A percentile compares a stretch with the other conserved stretches of the same genome.
These are phyloP conservation scores for Lottia scabra DNA, from an alignment of 2,888 invertebrate genomes.

Conservation along the genomic window DNA sequence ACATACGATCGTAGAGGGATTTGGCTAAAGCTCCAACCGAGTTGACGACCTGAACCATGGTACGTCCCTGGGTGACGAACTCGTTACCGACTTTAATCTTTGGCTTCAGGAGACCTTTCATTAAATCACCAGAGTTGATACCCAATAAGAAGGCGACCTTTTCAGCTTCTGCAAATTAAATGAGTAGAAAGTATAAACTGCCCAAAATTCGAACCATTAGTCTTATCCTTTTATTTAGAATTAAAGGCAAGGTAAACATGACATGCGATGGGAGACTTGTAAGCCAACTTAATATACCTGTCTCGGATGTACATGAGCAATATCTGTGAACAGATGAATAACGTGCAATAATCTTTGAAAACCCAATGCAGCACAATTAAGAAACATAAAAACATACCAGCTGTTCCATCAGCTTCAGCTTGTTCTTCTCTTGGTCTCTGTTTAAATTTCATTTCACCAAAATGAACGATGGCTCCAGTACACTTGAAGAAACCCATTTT, in stretches of 20 bases:
- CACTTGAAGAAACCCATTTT: slow-evolving; percentile 95
- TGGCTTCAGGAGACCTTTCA: slow-evolving; percentile 84
- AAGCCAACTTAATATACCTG: too few relatives aligned
- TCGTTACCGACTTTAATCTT: slow-evolving; percentile 97
- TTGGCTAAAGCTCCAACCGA: slow-evolving; percentile 70
- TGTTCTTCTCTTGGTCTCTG: slow-evolving; percentile 93
- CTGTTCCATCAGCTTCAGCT: slow-evolving; percentile 61
- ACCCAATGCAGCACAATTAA: too few relatives aligned
- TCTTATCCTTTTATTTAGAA: too few relatives aligned
- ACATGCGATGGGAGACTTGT: too few relatives aligned
- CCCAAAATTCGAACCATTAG: too few relatives aligned
- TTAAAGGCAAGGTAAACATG: too few relatives aligned
- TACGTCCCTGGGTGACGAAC: slow-evolving; percentile 98
- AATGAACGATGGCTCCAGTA: slow-evolving; percentile 98
- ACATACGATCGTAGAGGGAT: slow-evolving; percentile 70
- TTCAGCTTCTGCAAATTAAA: slow-evolving; percentile 78
- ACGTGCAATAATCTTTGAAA: background rate
- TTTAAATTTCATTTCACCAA: slow-evolving; percentile 99
- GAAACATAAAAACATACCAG: slow-evolving; percentile 40
- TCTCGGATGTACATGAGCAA: too few relatives aligned
- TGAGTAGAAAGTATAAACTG: too few relatives aligned
- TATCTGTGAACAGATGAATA: too few relatives aligned
- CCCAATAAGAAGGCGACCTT: slow-evolving; percentile 92
- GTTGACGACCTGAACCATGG: slow-evolving; percentile 78
- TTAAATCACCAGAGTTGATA: slow-evolving; percentile 85